Percentiles rank a stretch among this genome's conserved stretches.
Evolutionary conservation across 2,113 vertebrate genomes (phyloP).

Genomic region (Anser brachyrhynchus): DNA sequence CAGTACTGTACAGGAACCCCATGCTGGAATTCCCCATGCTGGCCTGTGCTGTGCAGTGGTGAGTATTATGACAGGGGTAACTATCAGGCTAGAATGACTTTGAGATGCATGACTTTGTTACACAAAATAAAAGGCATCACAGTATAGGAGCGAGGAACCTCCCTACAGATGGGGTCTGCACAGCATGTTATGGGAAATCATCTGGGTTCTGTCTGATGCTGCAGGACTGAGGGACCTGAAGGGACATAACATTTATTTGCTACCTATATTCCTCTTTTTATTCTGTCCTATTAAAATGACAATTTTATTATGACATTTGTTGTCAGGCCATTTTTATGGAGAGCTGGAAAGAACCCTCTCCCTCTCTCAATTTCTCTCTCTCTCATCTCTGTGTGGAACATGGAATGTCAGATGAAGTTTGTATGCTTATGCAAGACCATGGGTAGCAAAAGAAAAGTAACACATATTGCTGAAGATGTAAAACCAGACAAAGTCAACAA

Average conservation of each 20-base stretch:
- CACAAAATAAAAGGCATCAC: background rate
- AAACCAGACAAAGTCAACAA: background rate
- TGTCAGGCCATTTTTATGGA: background rate
- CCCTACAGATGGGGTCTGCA: background rate
- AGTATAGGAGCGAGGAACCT: background rate
- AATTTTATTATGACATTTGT: background rate
- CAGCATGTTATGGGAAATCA: background rate
- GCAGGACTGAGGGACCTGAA: background rate
- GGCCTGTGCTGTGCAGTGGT: background rate
- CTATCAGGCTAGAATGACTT: background rate
- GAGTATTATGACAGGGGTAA: background rate
- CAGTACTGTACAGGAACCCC: background rate
- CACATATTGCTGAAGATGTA: background rate
- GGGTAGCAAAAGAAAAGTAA: background rate
- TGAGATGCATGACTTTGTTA: background rate
- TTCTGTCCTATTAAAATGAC: background rate
- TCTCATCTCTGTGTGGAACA: background rate
- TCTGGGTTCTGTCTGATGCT: background rate
- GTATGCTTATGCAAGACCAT: background rate
- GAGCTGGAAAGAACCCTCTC: background rate
- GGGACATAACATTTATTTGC: background rate
- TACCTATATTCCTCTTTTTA: background rate
- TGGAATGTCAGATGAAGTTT: background rate
- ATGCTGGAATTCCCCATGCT: background rate
- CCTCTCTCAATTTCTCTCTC: background rate